These are phyloP conservation scores for Xenentodon cancila DNA, from an alignment of 2,797 vertebrate species.

Conservation along the genomic window DNA sequence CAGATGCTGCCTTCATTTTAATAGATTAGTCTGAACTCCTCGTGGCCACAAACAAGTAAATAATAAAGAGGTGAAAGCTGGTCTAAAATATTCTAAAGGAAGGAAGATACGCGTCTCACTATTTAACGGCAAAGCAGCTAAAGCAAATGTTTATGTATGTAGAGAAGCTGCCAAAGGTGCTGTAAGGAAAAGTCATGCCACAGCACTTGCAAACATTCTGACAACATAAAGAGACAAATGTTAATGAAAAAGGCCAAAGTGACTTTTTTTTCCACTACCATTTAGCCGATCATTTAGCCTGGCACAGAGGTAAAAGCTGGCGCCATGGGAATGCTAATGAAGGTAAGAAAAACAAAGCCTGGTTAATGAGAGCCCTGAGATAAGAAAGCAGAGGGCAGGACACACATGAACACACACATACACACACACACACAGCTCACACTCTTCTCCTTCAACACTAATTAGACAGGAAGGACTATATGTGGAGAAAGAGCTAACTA, in stretches of 20 bases:
- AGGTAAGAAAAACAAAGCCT: slow-evolving; percentile 82
- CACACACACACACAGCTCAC: slow-evolving; percentile 30
- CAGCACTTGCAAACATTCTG: slow-evolving; percentile 54
- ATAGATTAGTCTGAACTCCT: slow-evolving; percentile 46
- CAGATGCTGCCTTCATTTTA: slow-evolving; percentile 57
- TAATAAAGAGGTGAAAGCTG: slow-evolving; percentile 37
- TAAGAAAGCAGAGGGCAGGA: slow-evolving; percentile 72
- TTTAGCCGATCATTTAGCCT: slow-evolving; percentile 74
- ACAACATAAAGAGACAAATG: slow-evolving; percentile 61
- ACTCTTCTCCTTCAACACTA: slow-evolving; percentile 64
- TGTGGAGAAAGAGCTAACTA: slow-evolving; percentile 75
- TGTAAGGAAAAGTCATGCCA: slow-evolving; percentile 43
- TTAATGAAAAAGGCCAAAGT: slow-evolving; percentile 56
- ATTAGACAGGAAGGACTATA: slow-evolving; percentile 77
- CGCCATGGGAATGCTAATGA: slow-evolving; percentile 82
- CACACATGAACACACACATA: slow-evolving; percentile 29
- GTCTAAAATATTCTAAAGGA: slow-evolving; percentile 38
- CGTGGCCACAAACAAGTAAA: slow-evolving; percentile 42
- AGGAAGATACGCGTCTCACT: slow-evolving; percentile 32
- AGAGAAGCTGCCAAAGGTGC: slow-evolving; percentile 24
- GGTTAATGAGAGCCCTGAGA: slow-evolving; percentile 77
- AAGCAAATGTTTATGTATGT: slow-evolving; percentile 35
- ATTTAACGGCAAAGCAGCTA: slow-evolving; percentile 27
- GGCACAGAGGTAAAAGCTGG: slow-evolving; percentile 68
- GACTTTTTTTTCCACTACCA: slow-evolving; percentile 52